Percentiles rank a stretch among this genome's conserved stretches.
Conservation (phyloP, 37 sponge, comb jelly and placozoan genomes). For the Corticium candelabrum region DNA sequence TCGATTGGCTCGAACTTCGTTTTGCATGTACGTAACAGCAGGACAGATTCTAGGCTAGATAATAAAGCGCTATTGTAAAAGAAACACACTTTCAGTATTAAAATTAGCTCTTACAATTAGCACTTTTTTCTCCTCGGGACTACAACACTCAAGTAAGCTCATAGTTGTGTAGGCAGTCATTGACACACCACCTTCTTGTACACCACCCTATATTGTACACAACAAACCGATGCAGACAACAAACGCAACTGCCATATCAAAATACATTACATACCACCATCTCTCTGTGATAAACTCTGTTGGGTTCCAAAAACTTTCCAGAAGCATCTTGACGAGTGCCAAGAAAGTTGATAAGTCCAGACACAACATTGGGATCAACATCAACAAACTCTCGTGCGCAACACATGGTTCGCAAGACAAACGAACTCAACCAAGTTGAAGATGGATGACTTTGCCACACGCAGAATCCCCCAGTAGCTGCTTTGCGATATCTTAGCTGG, state of each 20-base stretch:
- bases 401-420: neutral
- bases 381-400: neutral
- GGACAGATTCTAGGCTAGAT: too few species aligned
- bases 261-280: too few species aligned
- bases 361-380: neutral
- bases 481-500: neutral
- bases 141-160: neutral
- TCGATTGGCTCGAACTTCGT: too few species aligned
- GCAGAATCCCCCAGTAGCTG: neutral
- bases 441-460: neutral
- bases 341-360: neutral
- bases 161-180: neutral
- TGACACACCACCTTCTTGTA: neutral
- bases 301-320: neutral
- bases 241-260: too few species aligned
- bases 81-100: too few species aligned
- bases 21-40: too few species aligned
- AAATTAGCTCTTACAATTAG: too few species aligned
- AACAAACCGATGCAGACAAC: too few species aligned
- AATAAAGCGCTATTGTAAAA: too few species aligned
- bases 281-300: too few species aligned
- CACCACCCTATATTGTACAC: conserved; percentile 5
- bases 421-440: neutral
- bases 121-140: too few species aligned
- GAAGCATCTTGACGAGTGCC: neutral